phyloP scores from a whole-genome alignment of 2,113 vertebrate genomes.

The Toxotes jaculatrix region DNA sequence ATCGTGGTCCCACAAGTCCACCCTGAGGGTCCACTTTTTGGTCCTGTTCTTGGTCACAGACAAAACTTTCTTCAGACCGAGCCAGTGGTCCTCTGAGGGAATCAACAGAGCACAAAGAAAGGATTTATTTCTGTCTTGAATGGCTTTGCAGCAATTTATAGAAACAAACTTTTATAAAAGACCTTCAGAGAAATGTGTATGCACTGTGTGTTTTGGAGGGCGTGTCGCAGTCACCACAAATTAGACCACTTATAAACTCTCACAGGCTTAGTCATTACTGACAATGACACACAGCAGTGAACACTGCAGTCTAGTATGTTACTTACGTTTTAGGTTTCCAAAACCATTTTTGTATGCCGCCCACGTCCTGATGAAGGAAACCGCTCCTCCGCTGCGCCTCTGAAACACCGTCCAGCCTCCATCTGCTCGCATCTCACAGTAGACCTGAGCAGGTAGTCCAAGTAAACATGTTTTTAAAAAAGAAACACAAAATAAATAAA shows the following conservation, averaged over 20 bases:
- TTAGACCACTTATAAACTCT: background rate
- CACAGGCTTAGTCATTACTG: background rate
- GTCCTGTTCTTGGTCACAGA: slow-evolving; percentile 54
- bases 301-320: background rate
- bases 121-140: background rate
- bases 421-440: slow-evolving; percentile 77
- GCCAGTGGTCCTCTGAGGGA: slow-evolving; percentile 80
- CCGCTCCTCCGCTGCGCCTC: slow-evolving; percentile 52
- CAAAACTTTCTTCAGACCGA: slow-evolving; percentile 73
- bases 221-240: background rate
- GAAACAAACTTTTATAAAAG: background rate
- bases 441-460: slow-evolving; percentile 67
- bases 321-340: slow-evolving; percentile 64
- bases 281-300: background rate
- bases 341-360: slow-evolving; percentile 74
- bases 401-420: slow-evolving; percentile 85
- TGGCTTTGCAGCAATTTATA: background rate
- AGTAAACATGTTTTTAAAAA: too few relatives aligned
- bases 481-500: too few relatives aligned
- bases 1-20: slow-evolving; percentile 80
- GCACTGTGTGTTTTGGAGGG: background rate
- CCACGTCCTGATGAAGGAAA: slow-evolving; percentile 76
- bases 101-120: background rate
- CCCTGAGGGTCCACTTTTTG: slow-evolving; percentile 62
- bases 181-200: too few relatives aligned